These are phyloP conservation scores for Melanotaenia maccullochi DNA, from an alignment of 2,797 vertebrate species.

Conservation along the genomic window DNA sequence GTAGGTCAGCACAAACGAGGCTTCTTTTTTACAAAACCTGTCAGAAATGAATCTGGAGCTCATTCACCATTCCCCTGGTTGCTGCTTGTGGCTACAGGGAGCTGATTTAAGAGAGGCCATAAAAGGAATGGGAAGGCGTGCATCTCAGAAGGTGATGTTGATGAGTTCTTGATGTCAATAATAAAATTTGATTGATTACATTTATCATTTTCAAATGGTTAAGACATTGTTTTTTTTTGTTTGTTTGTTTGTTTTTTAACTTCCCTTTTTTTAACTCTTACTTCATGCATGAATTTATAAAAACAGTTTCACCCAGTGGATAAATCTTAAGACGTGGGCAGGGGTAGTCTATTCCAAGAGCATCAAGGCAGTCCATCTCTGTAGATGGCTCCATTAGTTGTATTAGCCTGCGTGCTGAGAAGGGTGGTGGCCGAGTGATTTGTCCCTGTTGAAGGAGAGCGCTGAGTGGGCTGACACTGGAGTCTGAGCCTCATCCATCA, in stretches of 20 bases:
- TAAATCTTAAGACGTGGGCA: constrained; percentile 35
- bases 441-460: constrained; percentile 67
- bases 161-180: constrained; percentile 25
- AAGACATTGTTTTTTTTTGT: not conserved
- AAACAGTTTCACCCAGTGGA: constrained; percentile 36
- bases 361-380: constrained; percentile 39
- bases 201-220: constrained; percentile 5
- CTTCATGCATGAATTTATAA: constrained; percentile 31
- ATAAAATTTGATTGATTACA: constrained; percentile 21
- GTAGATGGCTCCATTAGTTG: constrained; percentile 74
- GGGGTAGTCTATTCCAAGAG: constrained; percentile 43
- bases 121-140: constrained; percentile 34
- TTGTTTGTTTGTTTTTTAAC: no score
- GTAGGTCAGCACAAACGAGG: constrained; percentile 79
- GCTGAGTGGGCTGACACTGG: constrained; percentile 69
- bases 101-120: constrained; percentile 57
- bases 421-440: constrained; percentile 65
- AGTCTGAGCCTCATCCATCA: constrained; percentile 76
- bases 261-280: no score
- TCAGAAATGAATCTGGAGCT: constrained; percentile 66
- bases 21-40: constrained; percentile 63
- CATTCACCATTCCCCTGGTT: constrained; percentile 65
- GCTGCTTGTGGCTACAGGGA: constrained; percentile 42
- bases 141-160: constrained; percentile 34
- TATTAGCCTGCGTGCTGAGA: constrained; percentile 61